phyloP scores from a whole-genome alignment of 2,797 vertebrate genomes.

The Pristis pectinata region DNA sequence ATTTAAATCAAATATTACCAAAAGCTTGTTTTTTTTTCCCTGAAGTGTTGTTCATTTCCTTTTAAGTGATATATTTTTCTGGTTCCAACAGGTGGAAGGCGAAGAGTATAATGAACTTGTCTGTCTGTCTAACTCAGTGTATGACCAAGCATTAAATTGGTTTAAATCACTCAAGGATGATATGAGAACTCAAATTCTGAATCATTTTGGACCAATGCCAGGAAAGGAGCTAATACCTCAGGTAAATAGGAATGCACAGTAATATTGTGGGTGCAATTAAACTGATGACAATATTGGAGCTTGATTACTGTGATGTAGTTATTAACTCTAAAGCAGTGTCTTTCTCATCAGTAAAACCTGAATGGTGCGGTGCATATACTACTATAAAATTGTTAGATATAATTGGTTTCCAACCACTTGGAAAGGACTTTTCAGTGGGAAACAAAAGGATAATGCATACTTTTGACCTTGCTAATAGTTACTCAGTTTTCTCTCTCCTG shows the following conservation, averaged over 20 bases:
- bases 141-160: slow-evolving; percentile 82
- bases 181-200: slow-evolving; percentile 85
- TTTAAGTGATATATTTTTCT: slow-evolving; percentile 36
- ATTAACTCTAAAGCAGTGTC: neutral
- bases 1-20: neutral
- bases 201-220: slow-evolving; percentile 84
- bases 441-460: neutral
- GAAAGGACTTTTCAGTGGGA: neutral
- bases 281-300: neutral
- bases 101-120: slow-evolving; percentile 73
- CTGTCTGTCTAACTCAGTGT: slow-evolving; percentile 75
- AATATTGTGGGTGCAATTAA: neutral
- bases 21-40: neutral
- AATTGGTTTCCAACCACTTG: neutral
- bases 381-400: neutral
- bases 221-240: slow-evolving; percentile 74
- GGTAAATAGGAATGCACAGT: slow-evolving; percentile 52
- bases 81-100: slow-evolving; percentile 67
- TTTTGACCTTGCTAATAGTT: neutral
- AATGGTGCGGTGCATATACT: neutral
- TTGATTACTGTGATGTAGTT: neutral
- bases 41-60: neutral
- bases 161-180: slow-evolving; percentile 85
- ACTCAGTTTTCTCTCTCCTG: neutral
- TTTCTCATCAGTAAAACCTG: neutral